These are phyloP conservation scores for Dysmachus trigonus DNA, from an alignment of 2,888 invertebrate genomes.

Conservation along the genomic window DNA sequence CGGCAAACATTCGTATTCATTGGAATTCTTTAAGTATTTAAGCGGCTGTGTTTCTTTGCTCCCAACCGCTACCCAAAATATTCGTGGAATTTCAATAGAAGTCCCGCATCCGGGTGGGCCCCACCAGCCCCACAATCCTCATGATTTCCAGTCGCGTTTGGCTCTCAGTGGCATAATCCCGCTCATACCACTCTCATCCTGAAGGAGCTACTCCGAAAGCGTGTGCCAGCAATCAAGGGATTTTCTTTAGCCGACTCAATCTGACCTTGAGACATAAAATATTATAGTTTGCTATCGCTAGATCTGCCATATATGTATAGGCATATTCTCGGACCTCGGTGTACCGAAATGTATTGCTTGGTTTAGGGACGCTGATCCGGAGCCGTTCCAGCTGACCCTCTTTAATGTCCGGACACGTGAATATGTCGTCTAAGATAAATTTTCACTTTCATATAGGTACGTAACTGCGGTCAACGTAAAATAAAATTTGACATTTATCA, in stretches of 20 bases:
- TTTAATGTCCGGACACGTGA: not conserved
- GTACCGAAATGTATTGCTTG: not conserved
- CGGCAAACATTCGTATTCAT: not conserved
- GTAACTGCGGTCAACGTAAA: not conserved
- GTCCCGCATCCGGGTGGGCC: not conserved
- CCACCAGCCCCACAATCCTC: not conserved
- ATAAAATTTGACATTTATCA: not conserved
- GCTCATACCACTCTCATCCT: not conserved
- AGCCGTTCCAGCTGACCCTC: not conserved
- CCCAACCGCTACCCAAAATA: not conserved
- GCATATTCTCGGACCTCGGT: not conserved
- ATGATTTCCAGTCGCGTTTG: not conserved
- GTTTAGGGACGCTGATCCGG: not conserved
- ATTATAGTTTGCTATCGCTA: not conserved
- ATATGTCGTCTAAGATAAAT: not conserved
- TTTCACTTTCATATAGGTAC: not conserved
- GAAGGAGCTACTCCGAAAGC: not conserved
- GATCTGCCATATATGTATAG: not conserved
- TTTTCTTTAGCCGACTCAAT: not conserved
- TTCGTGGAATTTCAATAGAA: not conserved
- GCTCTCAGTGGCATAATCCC: not conserved
- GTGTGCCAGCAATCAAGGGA: not conserved
- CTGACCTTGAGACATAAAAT: not conserved
- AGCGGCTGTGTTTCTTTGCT: not conserved
- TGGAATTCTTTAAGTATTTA: not conserved